Base-by-base conservation (phyloP, 2,888 invertebrate genomes). In the Coleophora flavipennella region DNA sequence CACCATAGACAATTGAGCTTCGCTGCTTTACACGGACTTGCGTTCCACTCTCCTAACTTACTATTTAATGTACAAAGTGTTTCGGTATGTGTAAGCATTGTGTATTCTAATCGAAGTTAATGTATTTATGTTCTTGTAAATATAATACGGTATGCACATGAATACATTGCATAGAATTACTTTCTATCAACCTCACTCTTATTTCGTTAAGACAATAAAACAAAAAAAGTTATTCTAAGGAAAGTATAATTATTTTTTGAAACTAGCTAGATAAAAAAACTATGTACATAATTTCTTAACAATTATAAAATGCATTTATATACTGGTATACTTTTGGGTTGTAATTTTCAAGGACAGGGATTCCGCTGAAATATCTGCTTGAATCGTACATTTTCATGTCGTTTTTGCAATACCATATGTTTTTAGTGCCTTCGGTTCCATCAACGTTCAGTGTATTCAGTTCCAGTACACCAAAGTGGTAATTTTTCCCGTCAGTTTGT, bases 401-500 rank as follows among this genome's bases (percentile, higher is more conserved):
- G 13, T 90, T 87, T 36, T 87, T 86, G 56, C 89, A 88, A 87
- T 93, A 97, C 88, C 92, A 94, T 49, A 92, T 86, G 73, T 97
- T 97, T 63, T 90, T 93, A 1, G 85, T 67, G 20, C 87, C 87
- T 14, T 86, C 81, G 10, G 56, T 64, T 1, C 87, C 85, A 57
- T 81, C 65, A 2, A 94, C 70, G 67, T 93, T 87, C 28, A 94
- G 75, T 0, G 93, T 93, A 57, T 95, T 95, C 10, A 97, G 79
- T 73, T 97, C 95, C 42, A 93, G 88, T 12, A 94, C 88, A 3
- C 92, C 91, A 64, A 96, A 95, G 62, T 95, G 91, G 62, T 92
- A 94, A 31, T 84, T 75, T 50, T 88, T 83, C 1, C 94, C 92
- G 63, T 95, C 91, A 3, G 93, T 91, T 52, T 94, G 93, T 48